These are phyloP conservation scores for Phyto melanocephala DNA, from an alignment of 2,888 invertebrate genomes.

Conservation along the genomic window DNA sequence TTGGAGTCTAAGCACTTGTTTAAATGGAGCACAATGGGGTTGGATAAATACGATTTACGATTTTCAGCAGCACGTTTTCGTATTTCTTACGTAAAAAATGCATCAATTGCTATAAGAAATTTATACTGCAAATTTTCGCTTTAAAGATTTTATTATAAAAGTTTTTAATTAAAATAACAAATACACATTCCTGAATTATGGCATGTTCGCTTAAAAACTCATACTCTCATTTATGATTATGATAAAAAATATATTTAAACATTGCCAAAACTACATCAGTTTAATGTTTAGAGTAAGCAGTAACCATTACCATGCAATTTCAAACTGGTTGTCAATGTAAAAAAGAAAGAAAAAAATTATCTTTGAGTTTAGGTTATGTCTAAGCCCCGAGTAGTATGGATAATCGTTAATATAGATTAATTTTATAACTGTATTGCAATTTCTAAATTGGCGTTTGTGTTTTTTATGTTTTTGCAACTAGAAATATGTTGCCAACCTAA, in stretches of 20 bases:
- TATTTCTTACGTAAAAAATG: too few relatives aligned
- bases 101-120: too few relatives aligned
- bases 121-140: too few relatives aligned
- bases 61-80: too few relatives aligned
- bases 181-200: neutral
- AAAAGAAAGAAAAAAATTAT: neutral
- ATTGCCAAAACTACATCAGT: constrained; percentile 21
- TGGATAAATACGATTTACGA: too few relatives aligned
- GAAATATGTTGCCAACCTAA: constrained; percentile 58
- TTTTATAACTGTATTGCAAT: constrained; percentile 22
- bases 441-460: constrained; percentile 15
- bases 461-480: constrained; percentile 14
- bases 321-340: neutral
- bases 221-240: neutral
- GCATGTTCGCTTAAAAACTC: neutral
- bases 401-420: neutral
- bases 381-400: neutral
- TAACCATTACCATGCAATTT: neutral
- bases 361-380: too few relatives aligned
- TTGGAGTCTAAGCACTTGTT: constrained; percentile 4
- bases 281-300: constrained; percentile 8
- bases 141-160: too few relatives aligned
- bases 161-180: too few relatives aligned
- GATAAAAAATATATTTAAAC: too few relatives aligned
- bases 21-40: neutral